A percentile compares a stretch with the other conserved stretches of the same genome.
Evolutionary conservation across 1,140 invertebrate species (phyloP).

Genomic region (Zaprionus tsacasi): DNA sequence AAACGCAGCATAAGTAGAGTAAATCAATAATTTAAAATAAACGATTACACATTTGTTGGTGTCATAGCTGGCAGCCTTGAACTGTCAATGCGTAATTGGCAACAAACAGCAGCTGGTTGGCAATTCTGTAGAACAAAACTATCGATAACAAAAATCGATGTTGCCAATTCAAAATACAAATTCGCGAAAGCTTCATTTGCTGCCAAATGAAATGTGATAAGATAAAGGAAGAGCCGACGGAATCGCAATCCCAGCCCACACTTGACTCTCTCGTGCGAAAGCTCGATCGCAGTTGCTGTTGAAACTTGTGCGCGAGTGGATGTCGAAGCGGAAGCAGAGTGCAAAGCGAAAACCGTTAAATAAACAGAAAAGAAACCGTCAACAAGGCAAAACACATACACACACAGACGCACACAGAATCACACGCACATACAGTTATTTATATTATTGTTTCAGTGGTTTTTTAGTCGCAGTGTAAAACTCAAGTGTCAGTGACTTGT

Average conservation of each 20-base stretch:
- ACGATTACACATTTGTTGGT: background rate
- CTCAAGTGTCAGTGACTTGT: constrained; percentile 13
- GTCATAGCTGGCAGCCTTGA: constrained; percentile 30
- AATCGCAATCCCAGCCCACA: constrained; percentile 11
- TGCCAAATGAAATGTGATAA: constrained; percentile 34
- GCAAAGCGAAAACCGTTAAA: constrained; percentile 49
- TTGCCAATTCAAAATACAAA: background rate
- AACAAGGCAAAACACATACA: constrained; percentile 19
- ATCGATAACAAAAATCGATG: constrained; percentile 15
- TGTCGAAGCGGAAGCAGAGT: constrained; percentile 24
- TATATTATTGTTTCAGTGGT: constrained; percentile 19
- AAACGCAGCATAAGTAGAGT: too few relatives aligned
- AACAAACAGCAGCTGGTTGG: background rate
- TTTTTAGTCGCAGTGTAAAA: constrained; percentile 18
- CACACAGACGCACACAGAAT: constrained; percentile 1
- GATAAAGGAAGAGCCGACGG: constrained; percentile 24
- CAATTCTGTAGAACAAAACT: background rate
- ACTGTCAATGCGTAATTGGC: background rate
- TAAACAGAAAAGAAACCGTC: constrained; percentile 14
- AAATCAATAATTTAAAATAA: constrained; percentile 6
- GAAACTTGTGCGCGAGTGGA: constrained; percentile 52
- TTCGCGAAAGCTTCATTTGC: constrained; percentile 1
- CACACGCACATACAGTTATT: constrained; percentile 19
- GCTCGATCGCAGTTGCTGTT: constrained; percentile 53
- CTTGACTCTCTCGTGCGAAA: constrained; percentile 31